Conservation (phyloP, 2,888 invertebrate species). For the Caenorhabditis japonica region DNA sequence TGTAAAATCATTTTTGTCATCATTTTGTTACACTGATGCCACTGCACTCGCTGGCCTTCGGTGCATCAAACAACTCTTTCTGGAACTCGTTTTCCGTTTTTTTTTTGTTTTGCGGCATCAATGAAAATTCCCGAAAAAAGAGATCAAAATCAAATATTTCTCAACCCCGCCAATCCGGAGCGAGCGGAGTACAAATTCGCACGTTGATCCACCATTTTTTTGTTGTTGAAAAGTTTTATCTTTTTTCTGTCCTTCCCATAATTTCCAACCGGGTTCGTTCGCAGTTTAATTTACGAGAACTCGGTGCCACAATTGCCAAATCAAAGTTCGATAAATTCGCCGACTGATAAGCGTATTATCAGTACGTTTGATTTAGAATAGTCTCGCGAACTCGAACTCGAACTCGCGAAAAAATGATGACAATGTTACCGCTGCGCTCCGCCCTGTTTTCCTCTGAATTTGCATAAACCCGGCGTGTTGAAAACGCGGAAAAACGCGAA, state of each 20-base stretch:
- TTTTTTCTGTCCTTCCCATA: not conserved
- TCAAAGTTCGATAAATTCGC: not conserved
- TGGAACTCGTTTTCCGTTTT: constrained; percentile 4
- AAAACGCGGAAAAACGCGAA: not conserved
- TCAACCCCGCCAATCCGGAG: no score
- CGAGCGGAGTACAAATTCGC: no score
- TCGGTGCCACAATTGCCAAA: not conserved
- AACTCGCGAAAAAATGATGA: constrained; percentile 12
- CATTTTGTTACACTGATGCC: constrained; percentile 36
- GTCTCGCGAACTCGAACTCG: no score
- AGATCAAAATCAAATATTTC: not conserved
- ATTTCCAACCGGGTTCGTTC: not conserved
- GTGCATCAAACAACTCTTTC: not conserved
- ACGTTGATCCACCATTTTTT: not conserved
- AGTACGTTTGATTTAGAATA: not conserved
- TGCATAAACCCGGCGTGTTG: not conserved
- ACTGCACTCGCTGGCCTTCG: not conserved
- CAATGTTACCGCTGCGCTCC: not conserved
- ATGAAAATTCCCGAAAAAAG: not conserved
- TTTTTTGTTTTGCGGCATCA: not conserved
- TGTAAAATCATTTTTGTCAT: constrained; percentile 36
- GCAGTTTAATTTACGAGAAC: not conserved
- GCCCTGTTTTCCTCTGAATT: no score
- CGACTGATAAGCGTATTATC: not conserved
- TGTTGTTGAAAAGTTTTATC: not conserved